A percentile compares a stretch with the other conserved stretches of the same genome.
Conservation (phyloP, 2,797 vertebrate species). For the Synanceia verrucosa region DNA sequence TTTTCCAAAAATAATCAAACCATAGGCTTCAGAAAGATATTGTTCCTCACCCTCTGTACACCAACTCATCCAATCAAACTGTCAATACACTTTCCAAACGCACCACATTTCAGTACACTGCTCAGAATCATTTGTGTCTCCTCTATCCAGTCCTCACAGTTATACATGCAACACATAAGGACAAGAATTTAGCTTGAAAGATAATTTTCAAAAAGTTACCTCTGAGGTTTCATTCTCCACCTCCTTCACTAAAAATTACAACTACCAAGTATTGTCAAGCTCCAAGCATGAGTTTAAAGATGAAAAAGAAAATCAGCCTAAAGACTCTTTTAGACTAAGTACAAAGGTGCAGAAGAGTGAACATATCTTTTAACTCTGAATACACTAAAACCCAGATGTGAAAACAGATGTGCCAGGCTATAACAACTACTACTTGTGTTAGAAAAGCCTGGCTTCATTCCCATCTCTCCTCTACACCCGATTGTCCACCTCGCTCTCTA, state of each 20-base stretch:
- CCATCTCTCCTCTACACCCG: slow-evolving; percentile 42
- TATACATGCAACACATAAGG: slow-evolving; percentile 71
- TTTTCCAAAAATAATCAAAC: slow-evolving; percentile 14
- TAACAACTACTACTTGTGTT: slow-evolving; percentile 48
- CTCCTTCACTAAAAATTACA: slow-evolving; percentile 82
- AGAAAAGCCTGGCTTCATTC: slow-evolving; percentile 51
- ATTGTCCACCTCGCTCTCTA: slow-evolving; percentile 81
- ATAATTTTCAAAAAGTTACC: slow-evolving; percentile 81
- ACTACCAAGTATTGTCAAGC: slow-evolving; percentile 85
- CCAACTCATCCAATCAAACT: slow-evolving; percentile 28
- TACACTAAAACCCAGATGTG: slow-evolving; percentile 84
- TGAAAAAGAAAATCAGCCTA: slow-evolving; percentile 70
- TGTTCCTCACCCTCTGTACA: slow-evolving; percentile 2
- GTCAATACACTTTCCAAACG: slow-evolving; percentile 1
- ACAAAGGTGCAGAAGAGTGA: slow-evolving; percentile 87
- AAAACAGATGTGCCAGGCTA: slow-evolving; percentile 67
- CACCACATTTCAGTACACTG: slow-evolving; percentile 37
- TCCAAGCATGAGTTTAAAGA: slow-evolving; percentile 80
- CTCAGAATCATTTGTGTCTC: slow-evolving; percentile 31
- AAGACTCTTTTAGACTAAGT: slow-evolving; percentile 87
- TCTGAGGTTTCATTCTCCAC: slow-evolving; percentile 79
- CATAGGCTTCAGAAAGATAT: slow-evolving; percentile 1
- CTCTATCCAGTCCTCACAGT: slow-evolving; percentile 30
- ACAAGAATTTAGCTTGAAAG: slow-evolving; percentile 62
- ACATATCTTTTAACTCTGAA: slow-evolving; percentile 86